Conservation (phyloP, 64 coral and sea anemone species). For the Hydrozoanthus tunicans region DNA sequence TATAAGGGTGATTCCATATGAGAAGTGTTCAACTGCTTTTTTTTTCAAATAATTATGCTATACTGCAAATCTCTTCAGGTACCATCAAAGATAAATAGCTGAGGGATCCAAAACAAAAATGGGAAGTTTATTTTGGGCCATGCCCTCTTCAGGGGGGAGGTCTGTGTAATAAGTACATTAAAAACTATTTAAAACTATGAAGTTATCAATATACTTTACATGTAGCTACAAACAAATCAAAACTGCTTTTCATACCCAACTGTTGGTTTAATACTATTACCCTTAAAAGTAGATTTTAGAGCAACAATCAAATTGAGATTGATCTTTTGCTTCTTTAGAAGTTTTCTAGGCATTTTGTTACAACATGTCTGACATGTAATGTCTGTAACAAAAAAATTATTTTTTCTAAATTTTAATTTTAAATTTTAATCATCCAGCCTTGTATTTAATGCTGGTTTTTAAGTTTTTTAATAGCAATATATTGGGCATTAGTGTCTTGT, state of each 20-base stretch:
- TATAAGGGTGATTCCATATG: not conserved
- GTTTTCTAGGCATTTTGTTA: slow-evolving; percentile 8
- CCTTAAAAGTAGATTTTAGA: slow-evolving; percentile 8
- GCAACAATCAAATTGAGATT: slow-evolving; percentile 11
- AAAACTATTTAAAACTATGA: slow-evolving; percentile 1
- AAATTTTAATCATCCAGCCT: not conserved
- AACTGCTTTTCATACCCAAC: not conserved
- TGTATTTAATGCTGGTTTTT: slow-evolving; percentile 13
- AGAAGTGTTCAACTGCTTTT: not conserved
- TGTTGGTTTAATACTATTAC: not conserved
- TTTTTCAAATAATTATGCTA: no score
- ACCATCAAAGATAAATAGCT: no score
- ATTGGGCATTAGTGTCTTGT: not conserved
- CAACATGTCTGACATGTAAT: slow-evolving; percentile 14
- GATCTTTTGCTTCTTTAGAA: not conserved
- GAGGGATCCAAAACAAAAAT: no score
- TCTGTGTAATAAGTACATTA: slow-evolving; percentile 16
- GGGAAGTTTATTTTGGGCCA: no score
- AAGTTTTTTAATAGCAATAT: not conserved
- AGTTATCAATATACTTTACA: slow-evolving; percentile 4
- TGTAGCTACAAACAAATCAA: slow-evolving; percentile 11
- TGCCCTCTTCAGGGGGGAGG: not conserved
- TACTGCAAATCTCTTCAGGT: no score
- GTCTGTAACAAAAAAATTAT: slow-evolving; percentile 16
- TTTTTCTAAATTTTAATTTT: not conserved